Base-by-base conservation (phyloP, 2,113 vertebrate species). In the Alligator mississippiensis region DNA sequence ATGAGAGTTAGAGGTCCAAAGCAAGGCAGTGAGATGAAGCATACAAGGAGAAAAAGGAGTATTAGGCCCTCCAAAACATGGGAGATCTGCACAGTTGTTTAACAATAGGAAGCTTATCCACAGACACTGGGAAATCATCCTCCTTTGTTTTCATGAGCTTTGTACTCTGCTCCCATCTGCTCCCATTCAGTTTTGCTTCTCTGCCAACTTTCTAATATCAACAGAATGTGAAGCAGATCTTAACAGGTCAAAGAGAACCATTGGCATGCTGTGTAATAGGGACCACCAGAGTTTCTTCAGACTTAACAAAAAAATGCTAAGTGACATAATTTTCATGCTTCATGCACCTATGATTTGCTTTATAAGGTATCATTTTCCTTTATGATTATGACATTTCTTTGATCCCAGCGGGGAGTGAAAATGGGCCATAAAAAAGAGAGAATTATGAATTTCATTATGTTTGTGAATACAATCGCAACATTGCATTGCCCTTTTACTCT, bases 221-320 rank as follows among this genome's bases (percentile, higher is more conserved):
- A 6, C 15, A 34, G 15, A 3, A 1, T 0, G 3, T 59, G n/a
- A 57, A 58, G 84, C 15, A 55, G 74, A 34, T 58, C 63, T 59
- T 2, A 24, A 64, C 38, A 60, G 47, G 38, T 14, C 54, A 61
- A 72, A 74, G 55, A 34, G 30, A 17, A 34, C 54, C 9, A 21
- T 27, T 2, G 2, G 24, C n/a, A 77, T 38, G 27, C 1, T 4
- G 4, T 27, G 47, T 0, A 0, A 19, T 25, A 38, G 25, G 47
- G 28, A 6, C 13, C 9, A 21, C 3, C 0, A 2, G 15, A 47
- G 11, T 72, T 86, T 77, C 84, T 70, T 47, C 21, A 58, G 61
- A 82, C 77, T 47, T 16, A 3, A 9, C 0, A 34, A 38, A 38
- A 47, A 47, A 47, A 47, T 8, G 47, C 47, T 47, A 47, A 47